Percentiles rank a stretch among this genome's conserved stretches.
Evolutionary conservation across 2,113 vertebrate species (phyloP).

Genomic region (Phalacrocorax pelagicus): DNA sequence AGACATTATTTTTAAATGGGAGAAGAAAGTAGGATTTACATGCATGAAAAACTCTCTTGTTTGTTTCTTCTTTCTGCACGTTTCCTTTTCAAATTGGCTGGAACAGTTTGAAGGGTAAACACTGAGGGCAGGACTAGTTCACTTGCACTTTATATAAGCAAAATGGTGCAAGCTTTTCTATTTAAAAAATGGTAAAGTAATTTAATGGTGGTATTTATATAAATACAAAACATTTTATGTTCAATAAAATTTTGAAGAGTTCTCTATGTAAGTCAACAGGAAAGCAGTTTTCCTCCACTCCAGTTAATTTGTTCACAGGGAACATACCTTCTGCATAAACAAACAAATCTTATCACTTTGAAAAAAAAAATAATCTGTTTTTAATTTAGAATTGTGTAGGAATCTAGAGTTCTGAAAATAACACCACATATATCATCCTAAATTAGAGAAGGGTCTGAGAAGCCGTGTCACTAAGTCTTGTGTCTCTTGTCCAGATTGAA

Average conservation of each 20-base stretch:
- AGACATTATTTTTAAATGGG: neutral
- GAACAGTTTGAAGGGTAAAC: neutral
- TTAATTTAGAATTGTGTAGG: neutral
- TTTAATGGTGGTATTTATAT: neutral
- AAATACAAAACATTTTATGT: neutral
- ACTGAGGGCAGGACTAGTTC: neutral
- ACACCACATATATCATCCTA: neutral
- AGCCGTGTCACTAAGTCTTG: neutral
- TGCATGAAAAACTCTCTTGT: neutral
- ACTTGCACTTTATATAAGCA: neutral
- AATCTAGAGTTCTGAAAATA: neutral
- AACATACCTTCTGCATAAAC: neutral
- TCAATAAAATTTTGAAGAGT: neutral
- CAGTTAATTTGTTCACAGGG: neutral
- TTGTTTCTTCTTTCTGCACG: neutral
- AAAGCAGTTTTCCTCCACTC: constrained; percentile 8
- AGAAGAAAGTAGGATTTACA: neutral
- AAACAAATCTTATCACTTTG: neutral
- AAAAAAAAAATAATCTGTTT: neutral
- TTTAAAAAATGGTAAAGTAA: neutral
- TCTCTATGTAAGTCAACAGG: neutral
- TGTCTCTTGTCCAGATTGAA: neutral
- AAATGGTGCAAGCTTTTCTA: neutral
- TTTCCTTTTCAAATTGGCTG: neutral
- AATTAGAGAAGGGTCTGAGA: neutral